Conservation (phyloP, 2,888 invertebrate genomes). For the Danaus chrysippus region DNA sequence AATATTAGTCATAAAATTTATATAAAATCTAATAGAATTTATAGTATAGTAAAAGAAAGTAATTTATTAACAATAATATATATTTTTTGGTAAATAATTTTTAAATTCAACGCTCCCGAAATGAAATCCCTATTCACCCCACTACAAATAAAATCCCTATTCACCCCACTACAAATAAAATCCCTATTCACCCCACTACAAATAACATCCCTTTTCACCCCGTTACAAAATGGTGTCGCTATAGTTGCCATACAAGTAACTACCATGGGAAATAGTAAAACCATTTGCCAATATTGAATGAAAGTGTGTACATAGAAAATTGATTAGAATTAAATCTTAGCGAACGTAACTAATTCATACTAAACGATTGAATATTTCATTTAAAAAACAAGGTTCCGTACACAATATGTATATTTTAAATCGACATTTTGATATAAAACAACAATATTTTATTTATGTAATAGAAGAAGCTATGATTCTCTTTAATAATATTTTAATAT, state of each 20-base stretch:
- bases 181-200: background rate
- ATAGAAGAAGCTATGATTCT: background rate
- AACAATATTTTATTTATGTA: background rate
- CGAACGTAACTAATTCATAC: constrained; percentile 14
- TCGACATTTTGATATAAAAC: background rate
- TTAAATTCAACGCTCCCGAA: no score
- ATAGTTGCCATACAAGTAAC: constrained; percentile 4
- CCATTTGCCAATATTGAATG: constrained; percentile 8
- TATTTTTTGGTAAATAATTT: no score
- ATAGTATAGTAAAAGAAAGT: no score
- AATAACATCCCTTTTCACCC: constrained; percentile 1
- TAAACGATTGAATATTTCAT: background rate
- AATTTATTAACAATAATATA: no score
- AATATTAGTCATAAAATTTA: no score
- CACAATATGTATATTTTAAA: background rate
- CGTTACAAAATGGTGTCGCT: background rate
- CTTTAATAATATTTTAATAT: no score
- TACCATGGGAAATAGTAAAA: constrained; percentile 11
- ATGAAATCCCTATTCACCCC: no score
- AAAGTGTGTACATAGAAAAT: constrained; percentile 28
- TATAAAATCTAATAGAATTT: no score
- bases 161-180: background rate
- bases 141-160: no score
- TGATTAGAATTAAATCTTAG: constrained; percentile 15
- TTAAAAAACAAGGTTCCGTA: background rate